phyloP scores from a whole-genome alignment of 2,113 vertebrate species.

The Chrysemys picta region DNA sequence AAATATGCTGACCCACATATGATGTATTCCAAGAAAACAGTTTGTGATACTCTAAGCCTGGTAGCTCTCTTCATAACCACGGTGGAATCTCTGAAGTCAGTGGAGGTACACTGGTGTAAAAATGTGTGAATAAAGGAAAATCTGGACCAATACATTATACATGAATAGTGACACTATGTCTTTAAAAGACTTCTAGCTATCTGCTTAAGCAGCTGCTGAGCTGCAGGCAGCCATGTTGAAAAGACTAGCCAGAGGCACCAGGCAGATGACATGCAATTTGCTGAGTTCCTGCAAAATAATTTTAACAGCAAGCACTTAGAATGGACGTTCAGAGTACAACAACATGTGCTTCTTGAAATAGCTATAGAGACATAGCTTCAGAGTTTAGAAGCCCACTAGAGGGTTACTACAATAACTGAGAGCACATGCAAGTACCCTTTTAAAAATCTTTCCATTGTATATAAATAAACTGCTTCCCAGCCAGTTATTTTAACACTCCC shows the following conservation, averaged over 20 bases:
- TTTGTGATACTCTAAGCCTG: not conserved
- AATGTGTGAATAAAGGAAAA: not conserved
- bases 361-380: not conserved
- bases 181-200: not conserved
- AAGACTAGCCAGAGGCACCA: not conserved
- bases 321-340: not conserved
- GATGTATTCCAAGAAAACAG: not conserved
- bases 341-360: not conserved
- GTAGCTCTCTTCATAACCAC: not conserved
- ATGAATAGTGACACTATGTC: not conserved
- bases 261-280: not conserved
- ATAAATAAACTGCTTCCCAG: not conserved
- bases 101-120: not conserved
- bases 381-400: not conserved
- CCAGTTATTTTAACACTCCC: not conserved
- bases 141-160: not conserved
- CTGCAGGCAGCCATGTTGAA: fast-evolving
- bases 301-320: not conserved
- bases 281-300: not conserved
- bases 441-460: not conserved
- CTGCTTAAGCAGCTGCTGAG: not conserved
- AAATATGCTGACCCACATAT: not conserved
- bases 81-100: not conserved
- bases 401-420: not conserved
- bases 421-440: not conserved